Evolutionary conservation across 2,797 vertebrate genomes (phyloP).

Genomic region (Urosaurus nigricauda): DNA sequence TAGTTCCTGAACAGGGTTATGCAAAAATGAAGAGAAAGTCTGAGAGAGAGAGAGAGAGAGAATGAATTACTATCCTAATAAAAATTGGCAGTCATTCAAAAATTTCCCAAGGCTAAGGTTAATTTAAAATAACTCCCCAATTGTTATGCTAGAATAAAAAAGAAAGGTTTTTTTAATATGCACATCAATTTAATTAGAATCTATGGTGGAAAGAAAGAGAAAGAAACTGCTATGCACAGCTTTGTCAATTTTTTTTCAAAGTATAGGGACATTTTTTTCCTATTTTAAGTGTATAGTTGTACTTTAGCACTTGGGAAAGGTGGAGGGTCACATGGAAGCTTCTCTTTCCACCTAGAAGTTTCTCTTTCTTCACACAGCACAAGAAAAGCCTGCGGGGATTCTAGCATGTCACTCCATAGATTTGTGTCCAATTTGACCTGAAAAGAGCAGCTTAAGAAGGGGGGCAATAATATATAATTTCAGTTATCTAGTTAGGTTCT

Average conservation of each 20-base stretch:
- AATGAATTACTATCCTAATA: background rate
- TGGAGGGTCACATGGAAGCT: background rate
- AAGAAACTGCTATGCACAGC: background rate
- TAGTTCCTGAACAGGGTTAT: slow-evolving; percentile 5
- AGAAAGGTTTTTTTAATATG: background rate
- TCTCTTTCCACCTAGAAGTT: background rate
- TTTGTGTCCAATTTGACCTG: background rate
- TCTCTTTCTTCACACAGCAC: background rate
- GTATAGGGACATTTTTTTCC: background rate
- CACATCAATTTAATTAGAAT: slow-evolving; percentile 26
- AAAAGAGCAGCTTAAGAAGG: background rate
- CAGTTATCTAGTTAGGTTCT: background rate
- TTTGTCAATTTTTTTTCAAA: background rate
- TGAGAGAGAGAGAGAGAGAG: background rate
- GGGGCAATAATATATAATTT: background rate
- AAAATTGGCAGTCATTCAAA: slow-evolving; percentile 25
- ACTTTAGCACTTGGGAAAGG: background rate
- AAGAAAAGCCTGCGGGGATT: background rate
- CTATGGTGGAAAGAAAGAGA: background rate
- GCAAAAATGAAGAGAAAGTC: background rate
- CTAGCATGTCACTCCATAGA: background rate
- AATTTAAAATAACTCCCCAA: slow-evolving; percentile 24
- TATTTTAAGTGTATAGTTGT: background rate
- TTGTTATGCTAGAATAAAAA: slow-evolving; percentile 10
- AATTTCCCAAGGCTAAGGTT: slow-evolving; percentile 16